Base-by-base conservation (phyloP, 2,888 invertebrate species). In the Oscheius sp. region DNA sequence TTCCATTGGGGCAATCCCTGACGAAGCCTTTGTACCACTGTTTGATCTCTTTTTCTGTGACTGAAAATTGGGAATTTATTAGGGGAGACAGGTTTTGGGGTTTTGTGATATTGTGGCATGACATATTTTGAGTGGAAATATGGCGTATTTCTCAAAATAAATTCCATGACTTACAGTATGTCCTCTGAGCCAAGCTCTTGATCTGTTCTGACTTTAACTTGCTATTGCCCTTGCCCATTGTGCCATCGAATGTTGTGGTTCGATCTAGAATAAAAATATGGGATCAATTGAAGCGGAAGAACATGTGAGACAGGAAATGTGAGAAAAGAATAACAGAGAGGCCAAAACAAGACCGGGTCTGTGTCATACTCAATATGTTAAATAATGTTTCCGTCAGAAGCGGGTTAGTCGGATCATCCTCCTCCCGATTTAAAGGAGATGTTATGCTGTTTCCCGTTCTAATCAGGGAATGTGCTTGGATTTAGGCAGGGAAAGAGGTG, bases 171-270 rank as follows among this genome's bases (percentile, higher is more conserved):
- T 94, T 90, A 96, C 95, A 96, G 91, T 96, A 96, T 82, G 95
- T 96, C 87, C 94, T 94, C 82, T 93, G 93, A 84, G 94, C 95
- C 85, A 96, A 92, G 85, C 94, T 92, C 90, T 95, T 94, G 89
- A 96, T 94, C 87, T 95, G 95, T 90, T 95, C 95, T 90, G 94
- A 94, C 92, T 95, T 95, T 90, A 96, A 93, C 91, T 96, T 96
- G 74, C 95, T 95, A 89, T 95, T 95, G 91, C 94, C 94, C 92
- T 95, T 95, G 89, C 95, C 95, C 96, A 96, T 96, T 53, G 23
- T 74, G 59, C 66, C 66, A 66, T 66, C 66, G 66, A 66, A 66
- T 3, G 45, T 45, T 12, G 16, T 3, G 21, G 49, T 3, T 49
- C 49, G 35, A 35, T 35, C 35, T 35, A 9, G 5, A 35, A 35